These are phyloP conservation scores for Phaedon cochleariae DNA, from an alignment of 2,888 invertebrate species.

Conservation along the genomic window DNA sequence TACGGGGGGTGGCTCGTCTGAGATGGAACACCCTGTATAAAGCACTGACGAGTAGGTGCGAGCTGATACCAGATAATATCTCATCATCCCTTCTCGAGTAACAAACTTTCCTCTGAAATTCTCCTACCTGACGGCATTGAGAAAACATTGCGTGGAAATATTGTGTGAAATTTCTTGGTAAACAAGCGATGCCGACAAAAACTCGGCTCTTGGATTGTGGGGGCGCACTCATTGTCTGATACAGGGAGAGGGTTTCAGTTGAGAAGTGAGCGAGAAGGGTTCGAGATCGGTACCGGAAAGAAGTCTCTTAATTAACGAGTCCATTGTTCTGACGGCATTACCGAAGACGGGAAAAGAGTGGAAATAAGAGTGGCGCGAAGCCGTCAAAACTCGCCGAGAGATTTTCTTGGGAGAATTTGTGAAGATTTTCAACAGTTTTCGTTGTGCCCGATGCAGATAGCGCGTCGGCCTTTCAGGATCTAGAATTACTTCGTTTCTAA, in stretches of 20 bases:
- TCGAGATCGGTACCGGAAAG: constrained; percentile 63
- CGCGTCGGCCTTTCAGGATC: background rate
- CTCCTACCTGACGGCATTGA: background rate
- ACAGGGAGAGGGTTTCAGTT: constrained; percentile 2
- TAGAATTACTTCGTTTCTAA: constrained; percentile 6
- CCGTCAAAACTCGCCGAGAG: constrained; percentile 13
- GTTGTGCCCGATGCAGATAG: constrained; percentile 6
- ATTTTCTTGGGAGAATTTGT: background rate
- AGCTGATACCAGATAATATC: background rate
- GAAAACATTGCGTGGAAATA: background rate
- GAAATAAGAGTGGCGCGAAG: constrained; percentile 8
- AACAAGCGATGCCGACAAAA: background rate
- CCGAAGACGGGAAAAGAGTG: constrained; percentile 46
- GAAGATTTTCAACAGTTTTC: background rate
- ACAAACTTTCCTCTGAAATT: background rate
- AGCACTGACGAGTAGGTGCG: no score
- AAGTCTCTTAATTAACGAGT: constrained; percentile 80
- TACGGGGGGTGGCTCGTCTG: no score
- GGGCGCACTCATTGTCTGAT: background rate
- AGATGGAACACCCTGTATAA: no score
- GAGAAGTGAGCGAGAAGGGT: constrained; percentile 22
- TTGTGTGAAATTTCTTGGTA: background rate
- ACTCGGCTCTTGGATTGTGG: background rate
- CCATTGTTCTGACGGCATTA: constrained; percentile 74
- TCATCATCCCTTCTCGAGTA: background rate